Base-by-base conservation (phyloP, 2,888 invertebrate species). In the Drosophila antonietae region DNA sequence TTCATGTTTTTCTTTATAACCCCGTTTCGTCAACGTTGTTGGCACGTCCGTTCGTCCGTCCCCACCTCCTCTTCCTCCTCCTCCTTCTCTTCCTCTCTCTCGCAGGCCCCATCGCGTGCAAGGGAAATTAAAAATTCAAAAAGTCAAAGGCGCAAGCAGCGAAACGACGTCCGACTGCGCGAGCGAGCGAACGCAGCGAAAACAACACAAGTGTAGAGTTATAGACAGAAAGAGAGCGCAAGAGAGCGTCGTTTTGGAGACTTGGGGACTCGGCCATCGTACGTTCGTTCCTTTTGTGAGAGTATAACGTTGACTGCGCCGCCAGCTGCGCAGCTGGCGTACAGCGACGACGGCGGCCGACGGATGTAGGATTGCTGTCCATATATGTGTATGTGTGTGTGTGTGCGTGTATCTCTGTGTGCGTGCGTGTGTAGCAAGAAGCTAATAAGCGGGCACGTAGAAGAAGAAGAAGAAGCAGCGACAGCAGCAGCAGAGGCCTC, bases 51-150 rank as follows among this genome's bases (percentile, higher is more conserved):
- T 72, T 57, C 52, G 73, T 68, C 73, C 71, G 65, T 52, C 41
- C 55, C 58, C 46, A 23, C 18, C 33, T 46, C 55, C 69, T 64
- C 69, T 68, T 58, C 51, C 37, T 51, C 31, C 37, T 51, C 31
- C 43, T 20, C 6, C 44, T 14, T 5, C 18, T 43, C 31, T 18
- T 44, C 49, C 51, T 35, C 41, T 41, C 39, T 43, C 55, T 41
- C 44, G 33, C 43, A 73, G 70, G 43, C 55, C 65, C 65, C 76
- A 70, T 83, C 80, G 85, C 83, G 74, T 78, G 83, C 75, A 88
- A 86, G 88, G 86, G 89, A 86, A 86, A 88, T 86, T 86, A 86
- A 82, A 87, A 86, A 88, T 88, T 86, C 89, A 78, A 88, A 86
- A 88, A 86, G 86, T 86, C 86, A 86, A 86, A 86, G 86, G 86